phyloP scores from a whole-genome alignment of 2,888 invertebrate genomes.

The Netelia melanura region DNA sequence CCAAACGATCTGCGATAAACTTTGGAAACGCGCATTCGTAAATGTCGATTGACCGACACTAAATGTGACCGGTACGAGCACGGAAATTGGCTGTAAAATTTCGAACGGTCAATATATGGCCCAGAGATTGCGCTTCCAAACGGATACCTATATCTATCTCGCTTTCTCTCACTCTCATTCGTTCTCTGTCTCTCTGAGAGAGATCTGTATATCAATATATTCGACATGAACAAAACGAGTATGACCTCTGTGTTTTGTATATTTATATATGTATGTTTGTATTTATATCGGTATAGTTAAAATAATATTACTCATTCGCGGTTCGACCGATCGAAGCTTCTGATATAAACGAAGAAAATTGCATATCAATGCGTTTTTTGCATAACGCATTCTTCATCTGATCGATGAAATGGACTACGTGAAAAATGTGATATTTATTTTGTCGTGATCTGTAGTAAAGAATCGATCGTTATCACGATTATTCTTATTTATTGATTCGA shows the following conservation, averaged over 20 bases:
- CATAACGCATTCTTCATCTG: neutral
- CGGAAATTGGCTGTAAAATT: constrained; percentile 73
- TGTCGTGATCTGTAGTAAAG: no score
- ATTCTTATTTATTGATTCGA: no score
- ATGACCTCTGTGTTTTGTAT: constrained; percentile 13
- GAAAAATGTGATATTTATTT: neutral
- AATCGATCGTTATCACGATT: no score
- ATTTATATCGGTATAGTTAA: neutral
- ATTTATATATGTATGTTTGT: constrained; percentile 19
- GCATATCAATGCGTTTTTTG: neutral
- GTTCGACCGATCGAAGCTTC: constrained; percentile 20
- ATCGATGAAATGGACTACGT: neutral
- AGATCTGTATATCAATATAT: constrained; percentile 25
- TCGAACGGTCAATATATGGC: constrained; percentile 63
- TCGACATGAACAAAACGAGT: constrained; percentile 5
- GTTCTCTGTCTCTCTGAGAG: neutral
- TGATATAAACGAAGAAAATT: neutral
- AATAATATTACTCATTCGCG: constrained; percentile 17
- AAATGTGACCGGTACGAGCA: constrained; percentile 72
- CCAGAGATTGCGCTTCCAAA: constrained; percentile 31
- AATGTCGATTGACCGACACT: constrained; percentile 74
- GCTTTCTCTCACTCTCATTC: neutral
- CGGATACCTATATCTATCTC: constrained; percentile 16
- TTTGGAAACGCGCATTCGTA: constrained; percentile 69
- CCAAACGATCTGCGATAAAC: constrained; percentile 78